Evolutionary conservation across 2,797 vertebrate species (phyloP).

Genomic region (Rhinogobio ventralis): DNA sequence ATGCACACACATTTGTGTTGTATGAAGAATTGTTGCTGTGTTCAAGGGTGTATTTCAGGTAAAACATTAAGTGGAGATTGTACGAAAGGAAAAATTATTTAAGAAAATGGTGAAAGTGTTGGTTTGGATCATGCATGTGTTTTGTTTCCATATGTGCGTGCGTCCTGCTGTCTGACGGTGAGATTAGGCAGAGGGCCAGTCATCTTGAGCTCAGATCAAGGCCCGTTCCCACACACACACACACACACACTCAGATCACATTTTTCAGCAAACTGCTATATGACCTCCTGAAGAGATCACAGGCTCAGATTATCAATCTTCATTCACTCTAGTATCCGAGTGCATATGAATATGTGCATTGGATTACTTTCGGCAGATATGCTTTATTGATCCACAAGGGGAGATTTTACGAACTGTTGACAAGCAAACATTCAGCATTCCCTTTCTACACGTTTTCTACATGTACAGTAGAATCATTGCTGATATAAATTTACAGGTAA

Average conservation of each 20-base stretch:
- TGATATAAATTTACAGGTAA: neutral
- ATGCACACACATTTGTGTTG: neutral
- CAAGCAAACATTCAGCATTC: neutral
- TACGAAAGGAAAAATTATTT: neutral
- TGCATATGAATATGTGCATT: constrained; percentile 16
- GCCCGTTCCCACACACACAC: neutral
- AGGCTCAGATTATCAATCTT: constrained; percentile 41
- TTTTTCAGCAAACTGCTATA: neutral
- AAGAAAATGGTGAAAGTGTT: neutral
- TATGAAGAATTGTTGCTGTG: neutral
- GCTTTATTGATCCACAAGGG: neutral
- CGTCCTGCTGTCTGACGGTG: constrained; percentile 29
- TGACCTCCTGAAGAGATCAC: constrained; percentile 56
- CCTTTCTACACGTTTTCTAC: neutral
- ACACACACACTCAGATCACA: neutral
- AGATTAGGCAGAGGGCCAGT: constrained; percentile 38
- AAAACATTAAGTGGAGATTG: neutral
- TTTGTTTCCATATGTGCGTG: neutral
- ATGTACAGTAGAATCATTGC: neutral
- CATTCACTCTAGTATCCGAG: constrained; percentile 15
- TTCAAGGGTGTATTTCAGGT: neutral
- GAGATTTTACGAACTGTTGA: neutral
- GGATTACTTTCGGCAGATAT: neutral
- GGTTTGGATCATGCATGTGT: neutral
- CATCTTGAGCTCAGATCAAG: constrained; percentile 15